These are phyloP conservation scores for Camponotus floridanus DNA, from an alignment of 1,140 invertebrate genomes.

Conservation along the genomic window DNA sequence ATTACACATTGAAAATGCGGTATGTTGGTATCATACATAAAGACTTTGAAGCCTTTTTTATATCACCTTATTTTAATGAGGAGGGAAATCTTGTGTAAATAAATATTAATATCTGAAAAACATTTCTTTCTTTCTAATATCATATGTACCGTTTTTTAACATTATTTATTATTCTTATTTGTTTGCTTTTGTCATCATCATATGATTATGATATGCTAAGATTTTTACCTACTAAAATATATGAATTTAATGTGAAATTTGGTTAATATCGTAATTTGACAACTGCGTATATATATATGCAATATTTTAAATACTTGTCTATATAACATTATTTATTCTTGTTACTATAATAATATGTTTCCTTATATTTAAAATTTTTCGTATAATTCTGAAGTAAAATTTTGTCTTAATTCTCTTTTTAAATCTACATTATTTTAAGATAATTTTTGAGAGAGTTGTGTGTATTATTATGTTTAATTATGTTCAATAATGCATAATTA, in stretches of 20 bases:
- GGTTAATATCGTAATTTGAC: too few relatives aligned
- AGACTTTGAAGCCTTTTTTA: slow-evolving; percentile 71
- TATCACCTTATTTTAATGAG: slow-evolving; percentile 66
- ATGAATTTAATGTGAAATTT: too few relatives aligned
- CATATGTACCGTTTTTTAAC: background rate
- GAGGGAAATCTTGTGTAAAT: slow-evolving; percentile 71
- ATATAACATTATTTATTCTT: background rate
- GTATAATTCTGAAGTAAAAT: too few relatives aligned
- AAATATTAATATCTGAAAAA: background rate
- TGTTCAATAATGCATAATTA: background rate
- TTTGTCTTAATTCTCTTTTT: too few relatives aligned
- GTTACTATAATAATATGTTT: background rate
- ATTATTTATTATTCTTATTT: background rate
- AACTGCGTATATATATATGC: background rate
- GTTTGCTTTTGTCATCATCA: background rate
- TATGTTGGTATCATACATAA: slow-evolving; percentile 68
- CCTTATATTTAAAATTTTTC: background rate
- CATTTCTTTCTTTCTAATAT: background rate
- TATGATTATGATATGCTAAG: background rate
- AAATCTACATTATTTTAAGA: too few relatives aligned
- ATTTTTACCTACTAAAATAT: too few relatives aligned
- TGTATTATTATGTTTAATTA: too few relatives aligned
- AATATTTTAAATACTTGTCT: background rate
- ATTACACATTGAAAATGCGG: slow-evolving; percentile 62
- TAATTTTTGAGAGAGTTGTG: too few relatives aligned